Conservation (phyloP, 1,140 invertebrate species). For the Cydia fagiglandana region DNA sequence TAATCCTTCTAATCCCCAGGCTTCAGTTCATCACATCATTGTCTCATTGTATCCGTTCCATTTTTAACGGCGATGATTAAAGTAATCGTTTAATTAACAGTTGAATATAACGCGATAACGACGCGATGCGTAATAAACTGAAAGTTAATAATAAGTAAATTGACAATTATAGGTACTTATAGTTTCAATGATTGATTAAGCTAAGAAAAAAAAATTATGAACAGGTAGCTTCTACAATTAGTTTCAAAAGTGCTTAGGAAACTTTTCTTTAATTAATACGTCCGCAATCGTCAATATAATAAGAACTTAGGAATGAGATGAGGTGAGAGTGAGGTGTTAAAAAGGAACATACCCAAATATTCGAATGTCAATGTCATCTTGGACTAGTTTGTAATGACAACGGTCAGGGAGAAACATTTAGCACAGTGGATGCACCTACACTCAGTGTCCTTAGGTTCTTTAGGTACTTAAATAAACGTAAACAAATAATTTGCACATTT, state of each 20-base stretch:
- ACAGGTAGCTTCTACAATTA: not conserved
- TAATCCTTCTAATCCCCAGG: slow-evolving; percentile 20
- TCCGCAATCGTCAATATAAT: too few species aligned
- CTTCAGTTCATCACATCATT: slow-evolving; percentile 6
- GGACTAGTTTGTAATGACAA: not conserved
- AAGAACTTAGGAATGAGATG: too few species aligned
- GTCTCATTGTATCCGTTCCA: not conserved
- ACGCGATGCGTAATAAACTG: slow-evolving; percentile 1
- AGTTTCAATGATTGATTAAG: slow-evolving; percentile 1
- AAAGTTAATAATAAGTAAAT: too few species aligned
- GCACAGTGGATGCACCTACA: too few species aligned
- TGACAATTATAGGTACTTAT: not conserved
- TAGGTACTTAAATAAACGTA: too few species aligned
- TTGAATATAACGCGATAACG: not conserved
- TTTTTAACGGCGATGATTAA: slow-evolving; percentile 9
- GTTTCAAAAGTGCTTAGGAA: too few species aligned
- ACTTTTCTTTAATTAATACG: too few species aligned
- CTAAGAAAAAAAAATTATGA: not conserved
- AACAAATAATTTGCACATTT: too few species aligned
- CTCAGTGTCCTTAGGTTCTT: too few species aligned
- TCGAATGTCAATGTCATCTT: not conserved
- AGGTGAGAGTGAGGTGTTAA: too few species aligned
- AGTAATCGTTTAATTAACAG: slow-evolving; percentile 7
- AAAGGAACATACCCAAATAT: not conserved
- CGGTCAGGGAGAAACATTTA: not conserved